phyloP scores from a whole-genome alignment of 2,797 vertebrate genomes.

The Sparidentex hasta region DNA sequence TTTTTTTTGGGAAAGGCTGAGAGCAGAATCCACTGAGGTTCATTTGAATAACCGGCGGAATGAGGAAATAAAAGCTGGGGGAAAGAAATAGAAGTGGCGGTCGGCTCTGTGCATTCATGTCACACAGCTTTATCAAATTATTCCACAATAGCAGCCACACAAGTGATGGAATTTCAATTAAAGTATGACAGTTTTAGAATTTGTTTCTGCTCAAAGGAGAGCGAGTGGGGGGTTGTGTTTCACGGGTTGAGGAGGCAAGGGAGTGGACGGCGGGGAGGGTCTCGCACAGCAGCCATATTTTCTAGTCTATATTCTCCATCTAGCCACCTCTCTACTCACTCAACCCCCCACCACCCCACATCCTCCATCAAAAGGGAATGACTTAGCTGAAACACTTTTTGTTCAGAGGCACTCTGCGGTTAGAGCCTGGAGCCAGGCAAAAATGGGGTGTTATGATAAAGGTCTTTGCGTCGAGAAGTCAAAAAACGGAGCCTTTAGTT shows the following conservation, averaged over 20 bases:
- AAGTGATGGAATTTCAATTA: slow-evolving; percentile 86
- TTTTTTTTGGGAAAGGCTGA: slow-evolving; percentile 66
- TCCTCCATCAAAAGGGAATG: slow-evolving; percentile 61
- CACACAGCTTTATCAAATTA: slow-evolving; percentile 82
- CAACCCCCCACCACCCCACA: background rate
- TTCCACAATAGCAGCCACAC: slow-evolving; percentile 79
- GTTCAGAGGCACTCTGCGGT: slow-evolving; percentile 68
- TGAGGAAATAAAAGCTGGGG: slow-evolving; percentile 75
- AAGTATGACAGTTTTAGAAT: slow-evolving; percentile 83
- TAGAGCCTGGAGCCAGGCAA: slow-evolving; percentile 54
- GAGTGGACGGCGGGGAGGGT: slow-evolving; percentile 39
- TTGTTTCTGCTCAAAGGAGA: slow-evolving; percentile 71
- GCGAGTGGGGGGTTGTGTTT: slow-evolving; percentile 45
- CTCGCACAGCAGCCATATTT: slow-evolving; percentile 60
- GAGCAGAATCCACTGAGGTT: slow-evolving; percentile 69
- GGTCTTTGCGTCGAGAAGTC: slow-evolving; percentile 63
- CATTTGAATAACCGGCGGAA: slow-evolving; percentile 77
- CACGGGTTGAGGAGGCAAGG: slow-evolving; percentile 16
- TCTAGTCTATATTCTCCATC: slow-evolving; percentile 50
- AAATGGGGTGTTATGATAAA: slow-evolving; percentile 71
- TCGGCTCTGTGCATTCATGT: slow-evolving; percentile 75
- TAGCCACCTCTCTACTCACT: slow-evolving; percentile 17
- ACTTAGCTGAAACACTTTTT: slow-evolving; percentile 68
- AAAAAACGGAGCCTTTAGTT: slow-evolving; percentile 67
- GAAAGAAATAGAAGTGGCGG: slow-evolving; percentile 72